phyloP scores from a whole-genome alignment of 2,797 vertebrate genomes.

The Cyclopterus lumpus region DNA sequence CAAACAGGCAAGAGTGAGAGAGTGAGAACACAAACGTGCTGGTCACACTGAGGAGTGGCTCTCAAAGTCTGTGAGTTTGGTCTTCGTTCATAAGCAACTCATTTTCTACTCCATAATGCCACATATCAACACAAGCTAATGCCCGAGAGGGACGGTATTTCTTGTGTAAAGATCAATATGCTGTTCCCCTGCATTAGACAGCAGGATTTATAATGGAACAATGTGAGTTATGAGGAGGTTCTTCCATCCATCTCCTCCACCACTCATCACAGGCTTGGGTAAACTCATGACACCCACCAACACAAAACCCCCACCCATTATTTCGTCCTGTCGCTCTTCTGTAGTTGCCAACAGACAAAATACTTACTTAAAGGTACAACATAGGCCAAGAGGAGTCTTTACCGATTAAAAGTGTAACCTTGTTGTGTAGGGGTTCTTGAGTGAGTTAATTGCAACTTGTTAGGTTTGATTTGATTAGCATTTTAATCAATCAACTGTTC shows the following conservation, averaged over 20 bases:
- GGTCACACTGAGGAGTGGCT: neutral
- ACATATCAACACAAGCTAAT: constrained; percentile 69
- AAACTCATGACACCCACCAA: constrained; percentile 23
- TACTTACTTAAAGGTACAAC: neutral
- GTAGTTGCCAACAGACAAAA: constrained; percentile 4
- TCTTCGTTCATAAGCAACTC: constrained; percentile 30
- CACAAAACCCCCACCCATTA: neutral
- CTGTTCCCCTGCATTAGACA: constrained; percentile 59
- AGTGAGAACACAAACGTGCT: neutral
- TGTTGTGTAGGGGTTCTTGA: constrained; percentile 10
- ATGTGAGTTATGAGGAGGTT: constrained; percentile 64
- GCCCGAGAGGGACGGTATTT: constrained; percentile 67
- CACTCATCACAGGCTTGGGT: constrained; percentile 22
- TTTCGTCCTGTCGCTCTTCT: neutral
- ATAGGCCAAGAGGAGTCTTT: neutral
- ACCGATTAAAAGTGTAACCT: constrained; percentile 13
- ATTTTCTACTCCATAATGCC: constrained; percentile 50
- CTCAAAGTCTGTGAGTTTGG: constrained; percentile 5
- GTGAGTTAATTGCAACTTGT: constrained; percentile 27
- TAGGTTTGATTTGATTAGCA: constrained; percentile 35
- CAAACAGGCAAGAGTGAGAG: neutral
- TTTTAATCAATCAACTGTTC: constrained; percentile 32
- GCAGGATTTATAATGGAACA: constrained; percentile 69
- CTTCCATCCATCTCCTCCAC: constrained; percentile 25
- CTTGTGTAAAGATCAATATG: constrained; percentile 76